Percentiles rank a stretch among this genome's conserved stretches.
Conservation (phyloP, 2,888 invertebrate species). For the Poecilobothrus nobilitatus region DNA sequence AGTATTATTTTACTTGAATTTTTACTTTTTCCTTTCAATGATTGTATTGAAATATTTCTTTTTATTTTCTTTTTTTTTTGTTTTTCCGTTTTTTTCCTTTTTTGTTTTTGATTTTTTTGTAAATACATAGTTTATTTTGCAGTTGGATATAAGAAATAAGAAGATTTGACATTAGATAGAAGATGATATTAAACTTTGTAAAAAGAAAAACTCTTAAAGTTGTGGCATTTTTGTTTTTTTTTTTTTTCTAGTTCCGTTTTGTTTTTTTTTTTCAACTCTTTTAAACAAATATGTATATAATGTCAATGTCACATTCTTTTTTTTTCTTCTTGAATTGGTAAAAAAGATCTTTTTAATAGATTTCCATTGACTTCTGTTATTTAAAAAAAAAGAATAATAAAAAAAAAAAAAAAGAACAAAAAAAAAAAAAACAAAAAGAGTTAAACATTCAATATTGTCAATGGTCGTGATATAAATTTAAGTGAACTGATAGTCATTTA, state of each 20-base stretch:
- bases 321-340: not conserved
- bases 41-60: too few relatives aligned
- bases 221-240: not conserved
- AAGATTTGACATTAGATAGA: not conserved
- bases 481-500: not conserved
- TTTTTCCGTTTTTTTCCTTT: too few relatives aligned
- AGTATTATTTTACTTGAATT: too few relatives aligned
- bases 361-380: not conserved
- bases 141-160: not conserved
- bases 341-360: not conserved
- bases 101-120: not conserved
- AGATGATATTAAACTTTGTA: not conserved
- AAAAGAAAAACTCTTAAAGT: not conserved
- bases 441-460: not conserved
- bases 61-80: too few relatives aligned
- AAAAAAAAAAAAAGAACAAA: not conserved
- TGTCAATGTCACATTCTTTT: not conserved
- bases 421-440: not conserved
- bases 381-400: not conserved
- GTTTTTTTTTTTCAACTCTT: not conserved
- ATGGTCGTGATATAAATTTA: not conserved
- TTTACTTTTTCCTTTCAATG: too few relatives aligned
- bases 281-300: not conserved
- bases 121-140: not conserved
- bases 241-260: not conserved